Percentiles rank a stretch among this genome's conserved stretches.
Conservation (phyloP, 2,888 invertebrate species). For the Patella pellucida region DNA sequence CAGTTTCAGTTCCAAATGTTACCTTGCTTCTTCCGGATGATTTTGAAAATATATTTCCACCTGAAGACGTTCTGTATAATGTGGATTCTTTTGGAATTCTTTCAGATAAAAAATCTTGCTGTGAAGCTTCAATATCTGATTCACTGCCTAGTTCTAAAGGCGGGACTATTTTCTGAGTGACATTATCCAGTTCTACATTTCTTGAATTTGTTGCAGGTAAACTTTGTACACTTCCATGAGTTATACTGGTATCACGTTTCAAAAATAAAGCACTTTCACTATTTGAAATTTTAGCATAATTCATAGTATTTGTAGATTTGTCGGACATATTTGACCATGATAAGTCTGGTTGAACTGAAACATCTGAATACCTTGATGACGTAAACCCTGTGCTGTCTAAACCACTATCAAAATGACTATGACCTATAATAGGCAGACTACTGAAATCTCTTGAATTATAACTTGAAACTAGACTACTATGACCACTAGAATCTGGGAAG, state of each 20-base stretch:
- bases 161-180: neutral
- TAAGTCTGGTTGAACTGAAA: slow-evolving; percentile 14
- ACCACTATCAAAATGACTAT: slow-evolving; percentile 28
- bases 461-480: slow-evolving; percentile 18
- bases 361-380: slow-evolving; percentile 23
- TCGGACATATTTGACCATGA: slow-evolving; percentile 21
- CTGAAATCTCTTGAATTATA: slow-evolving; percentile 9
- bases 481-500: slow-evolving; percentile 15
- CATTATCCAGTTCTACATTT: too few species aligned
- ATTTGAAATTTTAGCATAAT: neutral
- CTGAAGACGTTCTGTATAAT: too few species aligned
- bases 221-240: too few species aligned
- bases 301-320: slow-evolving; percentile 13
- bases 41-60: neutral
- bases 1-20: too few species aligned
- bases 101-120: neutral
- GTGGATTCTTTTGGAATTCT: neutral
- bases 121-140: neutral
- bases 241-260: too few species aligned
- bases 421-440: neutral
- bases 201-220: too few species aligned
- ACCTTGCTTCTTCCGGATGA: neutral
- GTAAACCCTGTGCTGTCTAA: slow-evolving; percentile 24
- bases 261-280: slow-evolving; percentile 1
- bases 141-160: neutral